These are phyloP conservation scores for Drosophila persimilis DNA, from an alignment of 1,140 invertebrate species.

Conservation along the genomic window DNA sequence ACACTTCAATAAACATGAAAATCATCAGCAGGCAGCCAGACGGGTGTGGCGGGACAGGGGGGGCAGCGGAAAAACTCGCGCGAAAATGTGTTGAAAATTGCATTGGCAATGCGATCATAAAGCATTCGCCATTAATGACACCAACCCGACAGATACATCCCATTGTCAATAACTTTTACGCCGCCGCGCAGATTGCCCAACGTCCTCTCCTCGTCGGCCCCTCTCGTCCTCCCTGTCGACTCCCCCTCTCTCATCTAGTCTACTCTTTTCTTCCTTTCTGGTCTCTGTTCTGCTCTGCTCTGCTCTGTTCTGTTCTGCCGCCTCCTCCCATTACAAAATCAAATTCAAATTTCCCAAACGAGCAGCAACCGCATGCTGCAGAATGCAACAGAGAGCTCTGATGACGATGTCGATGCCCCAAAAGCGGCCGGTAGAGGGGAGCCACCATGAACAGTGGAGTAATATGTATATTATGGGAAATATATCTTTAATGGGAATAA, in stretches of 20 bases:
- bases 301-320: not conserved
- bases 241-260: not conserved
- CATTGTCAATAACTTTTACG: slow-evolving; percentile 82
- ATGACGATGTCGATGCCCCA: slow-evolving; percentile 54
- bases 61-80: slow-evolving; percentile 34
- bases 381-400: slow-evolving; percentile 44
- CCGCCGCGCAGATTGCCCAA: slow-evolving; percentile 71
- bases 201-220: slow-evolving; percentile 3
- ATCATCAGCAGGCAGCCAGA: slow-evolving; percentile 57
- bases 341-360: slow-evolving; percentile 79
- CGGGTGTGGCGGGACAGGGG: too few relatives aligned
- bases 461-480: too few relatives aligned
- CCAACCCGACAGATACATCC: slow-evolving; percentile 81
- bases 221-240: not conserved
- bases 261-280: too few relatives aligned
- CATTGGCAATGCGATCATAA: slow-evolving; percentile 81
- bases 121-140: slow-evolving; percentile 83
- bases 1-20: slow-evolving; percentile 82
- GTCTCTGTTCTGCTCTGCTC: not conserved
- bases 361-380: slow-evolving; percentile 48
- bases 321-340: slow-evolving; percentile 62
- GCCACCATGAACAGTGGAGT: slow-evolving; percentile 4
- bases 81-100: slow-evolving; percentile 81
- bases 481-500: too few relatives aligned
- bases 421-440: not conserved